These are phyloP conservation scores for Drosophila demipolita DNA, from an alignment of 2,888 invertebrate genomes.

Conservation along the genomic window DNA sequence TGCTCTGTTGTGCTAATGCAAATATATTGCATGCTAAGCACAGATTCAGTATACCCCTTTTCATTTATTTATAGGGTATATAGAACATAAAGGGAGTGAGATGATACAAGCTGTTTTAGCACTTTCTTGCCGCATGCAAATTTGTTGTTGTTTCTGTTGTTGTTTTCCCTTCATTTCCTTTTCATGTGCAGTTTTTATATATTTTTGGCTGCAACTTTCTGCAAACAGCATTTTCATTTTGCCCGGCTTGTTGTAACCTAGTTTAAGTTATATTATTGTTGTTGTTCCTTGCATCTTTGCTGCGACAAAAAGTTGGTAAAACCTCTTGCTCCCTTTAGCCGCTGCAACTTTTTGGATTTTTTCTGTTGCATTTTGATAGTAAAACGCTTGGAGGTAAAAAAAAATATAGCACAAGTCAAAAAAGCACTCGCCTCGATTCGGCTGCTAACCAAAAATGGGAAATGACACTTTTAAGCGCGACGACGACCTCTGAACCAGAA, in stretches of 20 bases:
- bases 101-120: conserved; percentile 17
- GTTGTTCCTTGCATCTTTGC: conserved; percentile 12
- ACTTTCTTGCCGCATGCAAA: conserved; percentile 39
- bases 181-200: conserved; percentile 53
- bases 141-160: conserved; percentile 43
- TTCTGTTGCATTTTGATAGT: conserved; percentile 63
- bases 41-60: neutral
- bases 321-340: neutral
- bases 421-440: conserved; percentile 18
- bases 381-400: conserved; percentile 59
- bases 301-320: conserved; percentile 52
- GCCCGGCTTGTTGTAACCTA: conserved; percentile 71
- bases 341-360: conserved; percentile 34
- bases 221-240: conserved; percentile 76
- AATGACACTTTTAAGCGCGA: conserved; percentile 81
- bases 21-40: neutral
- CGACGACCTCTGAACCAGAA: conserved; percentile 83
- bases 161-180: conserved; percentile 27
- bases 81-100: neutral
- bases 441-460: conserved; percentile 62
- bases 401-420: conserved; percentile 11
- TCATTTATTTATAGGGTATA: neutral
- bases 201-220: conserved; percentile 66
- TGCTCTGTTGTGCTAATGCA: neutral
- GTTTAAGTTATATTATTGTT: conserved; percentile 44